Percentiles rank a stretch among this genome's conserved stretches.
These are phyloP conservation scores for Chelon auratus DNA, from an alignment of 2,797 vertebrate genomes.

Conservation along the genomic window DNA sequence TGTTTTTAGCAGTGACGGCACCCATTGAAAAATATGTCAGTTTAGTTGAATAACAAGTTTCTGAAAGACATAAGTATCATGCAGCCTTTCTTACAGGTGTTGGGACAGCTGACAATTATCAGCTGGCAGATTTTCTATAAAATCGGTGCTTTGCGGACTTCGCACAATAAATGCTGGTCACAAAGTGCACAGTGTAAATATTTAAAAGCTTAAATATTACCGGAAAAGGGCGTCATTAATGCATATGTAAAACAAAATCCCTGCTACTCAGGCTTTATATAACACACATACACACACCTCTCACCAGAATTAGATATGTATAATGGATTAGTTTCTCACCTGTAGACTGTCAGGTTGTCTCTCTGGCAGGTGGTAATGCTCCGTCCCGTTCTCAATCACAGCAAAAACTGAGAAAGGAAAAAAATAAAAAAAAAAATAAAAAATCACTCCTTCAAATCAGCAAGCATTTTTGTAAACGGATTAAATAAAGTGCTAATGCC, in stretches of 20 bases:
- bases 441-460: not conserved
- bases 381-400: conserved; percentile 91
- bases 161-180: not conserved
- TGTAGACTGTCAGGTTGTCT: conserved; percentile 80
- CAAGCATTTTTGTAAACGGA: not conserved
- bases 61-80: not conserved
- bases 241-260: too few relatives aligned
- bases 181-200: not conserved
- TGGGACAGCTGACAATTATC: not conserved
- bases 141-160: too few relatives aligned
- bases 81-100: not conserved
- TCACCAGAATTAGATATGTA: not conserved
- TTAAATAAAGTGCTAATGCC: not conserved
- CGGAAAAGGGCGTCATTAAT: too few relatives aligned
- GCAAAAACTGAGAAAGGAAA: conserved; percentile 87
- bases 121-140: too few relatives aligned
- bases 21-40: too few relatives aligned
- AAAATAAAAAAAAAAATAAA: conserved; percentile 40
- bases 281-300: not conserved
- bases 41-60: too few relatives aligned
- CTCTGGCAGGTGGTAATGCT: conserved; percentile 86
- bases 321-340: conserved; percentile 75
- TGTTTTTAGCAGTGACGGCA: too few relatives aligned
- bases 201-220: too few relatives aligned
- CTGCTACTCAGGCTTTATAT: not conserved